Conservation (phyloP, 2,113 vertebrate genomes). For the Ctenodactylus gundi region DNA sequence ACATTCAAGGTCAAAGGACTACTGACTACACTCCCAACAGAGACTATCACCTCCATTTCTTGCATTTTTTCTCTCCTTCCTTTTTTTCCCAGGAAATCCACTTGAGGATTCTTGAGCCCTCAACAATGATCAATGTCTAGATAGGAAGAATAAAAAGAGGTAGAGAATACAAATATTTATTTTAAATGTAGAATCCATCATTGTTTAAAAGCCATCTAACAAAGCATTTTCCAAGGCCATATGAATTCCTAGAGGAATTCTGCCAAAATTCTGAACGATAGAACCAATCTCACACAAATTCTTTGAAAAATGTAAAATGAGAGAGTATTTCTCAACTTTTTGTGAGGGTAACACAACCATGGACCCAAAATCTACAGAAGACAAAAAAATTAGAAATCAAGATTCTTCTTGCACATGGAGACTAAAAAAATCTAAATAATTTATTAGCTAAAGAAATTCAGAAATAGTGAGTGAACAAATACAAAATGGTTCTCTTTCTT, state of each 20-base stretch:
- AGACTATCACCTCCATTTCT: neutral
- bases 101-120: neutral
- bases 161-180: neutral
- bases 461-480: neutral
- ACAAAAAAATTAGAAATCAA: neutral
- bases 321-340: neutral
- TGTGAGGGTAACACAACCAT: neutral
- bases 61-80: neutral
- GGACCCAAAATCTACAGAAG: neutral
- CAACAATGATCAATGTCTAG: neutral
- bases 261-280: neutral
- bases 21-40: neutral
- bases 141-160: neutral
- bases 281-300: neutral
- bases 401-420: neutral
- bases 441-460: neutral
- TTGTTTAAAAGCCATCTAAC: neutral
- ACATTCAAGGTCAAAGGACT: neutral
- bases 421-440: neutral
- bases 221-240: neutral
- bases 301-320: neutral
- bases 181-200: neutral
- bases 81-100: neutral
- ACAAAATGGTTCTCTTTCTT: neutral
- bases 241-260: neutral